phyloP scores from a whole-genome alignment of 2,113 vertebrate species.

The Lutjanus erythropterus region DNA sequence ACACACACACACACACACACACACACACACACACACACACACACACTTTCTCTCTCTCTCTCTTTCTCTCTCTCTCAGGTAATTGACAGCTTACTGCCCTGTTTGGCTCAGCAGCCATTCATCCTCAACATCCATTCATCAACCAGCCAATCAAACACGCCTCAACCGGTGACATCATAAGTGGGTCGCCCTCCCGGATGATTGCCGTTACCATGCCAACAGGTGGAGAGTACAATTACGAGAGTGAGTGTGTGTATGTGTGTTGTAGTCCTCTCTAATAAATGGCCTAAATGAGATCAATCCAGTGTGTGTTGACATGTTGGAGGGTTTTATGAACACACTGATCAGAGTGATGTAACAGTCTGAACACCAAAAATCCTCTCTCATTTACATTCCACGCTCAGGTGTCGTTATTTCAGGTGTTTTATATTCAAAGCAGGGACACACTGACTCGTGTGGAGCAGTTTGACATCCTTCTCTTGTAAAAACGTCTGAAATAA shows the following conservation, averaged over 20 bases:
- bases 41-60: not conserved
- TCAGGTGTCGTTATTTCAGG: not conserved
- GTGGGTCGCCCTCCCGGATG: constrained; percentile 36
- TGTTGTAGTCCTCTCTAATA: not conserved
- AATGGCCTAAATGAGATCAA: constrained; percentile 37
- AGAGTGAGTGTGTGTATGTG: constrained; percentile 20
- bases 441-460: not conserved
- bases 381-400: constrained; percentile 9
- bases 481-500: too few relatives aligned
- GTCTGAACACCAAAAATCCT: not conserved
- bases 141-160: constrained; percentile 38
- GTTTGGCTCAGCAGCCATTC: constrained; percentile 28
- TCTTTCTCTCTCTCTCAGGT: constrained; percentile 21
- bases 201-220: constrained; percentile 70
- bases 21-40: not conserved
- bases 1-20: too few relatives aligned
- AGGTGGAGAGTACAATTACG: constrained; percentile 37
- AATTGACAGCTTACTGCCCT: not conserved
- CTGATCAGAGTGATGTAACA: not conserved
- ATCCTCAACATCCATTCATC: constrained; percentile 25
- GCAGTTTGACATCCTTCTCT: too few relatives aligned
- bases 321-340: not conserved
- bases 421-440: constrained; percentile 15
- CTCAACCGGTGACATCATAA: constrained; percentile 44
- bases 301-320: constrained; percentile 4